Conservation (phyloP, 2,797 vertebrate species). For the Danio aesculapii region DNA sequence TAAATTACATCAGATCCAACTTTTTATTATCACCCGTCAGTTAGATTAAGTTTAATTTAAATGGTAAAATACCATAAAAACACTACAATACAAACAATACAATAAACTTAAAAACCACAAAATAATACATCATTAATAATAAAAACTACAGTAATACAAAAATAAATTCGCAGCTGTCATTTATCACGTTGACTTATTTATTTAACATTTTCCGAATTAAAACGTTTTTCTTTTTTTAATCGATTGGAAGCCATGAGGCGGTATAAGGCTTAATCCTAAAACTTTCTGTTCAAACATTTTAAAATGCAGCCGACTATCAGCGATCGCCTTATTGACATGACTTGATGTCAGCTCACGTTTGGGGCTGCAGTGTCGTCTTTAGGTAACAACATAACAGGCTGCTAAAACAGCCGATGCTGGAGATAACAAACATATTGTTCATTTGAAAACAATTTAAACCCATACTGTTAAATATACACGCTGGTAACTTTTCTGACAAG, state of each 20-base stretch:
- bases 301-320: not conserved
- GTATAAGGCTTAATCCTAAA: not conserved
- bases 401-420: not conserved
- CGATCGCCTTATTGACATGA: not conserved
- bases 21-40: not conserved
- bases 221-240: not conserved
- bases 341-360: not conserved
- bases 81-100: not conserved
- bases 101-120: not conserved
- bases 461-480: not conserved
- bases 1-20: not conserved
- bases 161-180: no score
- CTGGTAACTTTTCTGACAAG: not conserved
- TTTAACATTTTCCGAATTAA: not conserved
- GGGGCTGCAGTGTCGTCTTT: not conserved
- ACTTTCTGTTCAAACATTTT: not conserved
- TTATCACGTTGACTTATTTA: not conserved
- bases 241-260: not conserved
- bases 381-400: not conserved
- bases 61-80: no score
- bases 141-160: not conserved
- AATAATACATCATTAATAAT: not conserved
- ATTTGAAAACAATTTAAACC: not conserved
- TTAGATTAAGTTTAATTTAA: not conserved
- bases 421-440: not conserved